Percentiles rank a stretch among this genome's conserved stretches.
Evolutionary conservation across 30 jellyfish, hydroid and myxozoan species (phyloP).

Genomic region (Cassiopea andromeda): DNA sequence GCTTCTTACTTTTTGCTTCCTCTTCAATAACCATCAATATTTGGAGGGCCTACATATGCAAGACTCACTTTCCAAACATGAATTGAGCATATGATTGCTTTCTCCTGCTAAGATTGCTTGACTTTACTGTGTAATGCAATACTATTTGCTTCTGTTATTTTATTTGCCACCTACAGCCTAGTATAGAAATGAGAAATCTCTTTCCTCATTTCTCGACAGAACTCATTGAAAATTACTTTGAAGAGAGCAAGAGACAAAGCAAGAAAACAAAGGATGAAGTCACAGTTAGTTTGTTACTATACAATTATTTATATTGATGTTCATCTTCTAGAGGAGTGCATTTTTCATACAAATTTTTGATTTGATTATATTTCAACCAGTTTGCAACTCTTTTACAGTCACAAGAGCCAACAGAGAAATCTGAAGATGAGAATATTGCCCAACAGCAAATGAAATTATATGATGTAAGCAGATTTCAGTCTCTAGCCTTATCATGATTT

Average conservation of each 20-base stretch:
- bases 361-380: background rate
- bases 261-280: background rate
- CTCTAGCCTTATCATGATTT: background rate
- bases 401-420: conserved; percentile 18
- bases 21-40: too few species aligned
- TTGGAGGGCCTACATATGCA: too few species aligned
- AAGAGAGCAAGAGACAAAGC: conserved; percentile 34
- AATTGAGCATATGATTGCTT: too few species aligned
- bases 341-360: background rate
- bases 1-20: too few species aligned
- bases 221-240: conserved; percentile 71
- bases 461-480: conserved; percentile 57
- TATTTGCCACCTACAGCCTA: too few species aligned
- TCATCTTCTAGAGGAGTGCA: background rate
- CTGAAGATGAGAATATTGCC: conserved; percentile 51
- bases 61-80: too few species aligned
- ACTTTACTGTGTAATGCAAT: too few species aligned
- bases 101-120: too few species aligned
- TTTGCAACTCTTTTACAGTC: background rate
- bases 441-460: conserved; percentile 75
- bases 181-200: too few species aligned
- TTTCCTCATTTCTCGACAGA: conserved; percentile 53
- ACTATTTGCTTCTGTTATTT: too few species aligned
- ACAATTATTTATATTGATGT: background rate
- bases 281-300: conserved; percentile 10